Evolutionary conservation across 2,113 vertebrate genomes (phyloP).

Genomic region (Pungitius pungitius): DNA sequence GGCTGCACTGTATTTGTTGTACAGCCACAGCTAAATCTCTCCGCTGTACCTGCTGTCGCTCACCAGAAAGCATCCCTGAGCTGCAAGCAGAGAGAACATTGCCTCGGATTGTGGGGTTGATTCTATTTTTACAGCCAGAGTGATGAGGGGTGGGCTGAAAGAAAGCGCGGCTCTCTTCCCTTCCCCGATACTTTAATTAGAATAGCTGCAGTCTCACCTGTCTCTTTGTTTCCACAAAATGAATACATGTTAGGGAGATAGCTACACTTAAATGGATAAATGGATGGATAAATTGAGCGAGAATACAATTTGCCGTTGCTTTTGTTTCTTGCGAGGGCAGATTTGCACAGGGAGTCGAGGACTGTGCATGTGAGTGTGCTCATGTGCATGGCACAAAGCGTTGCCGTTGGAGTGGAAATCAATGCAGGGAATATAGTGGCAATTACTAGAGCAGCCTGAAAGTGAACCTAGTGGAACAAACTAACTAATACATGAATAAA

Average conservation of each 20-base stretch:
- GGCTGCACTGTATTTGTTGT: conserved; percentile 59
- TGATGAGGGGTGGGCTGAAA: conserved; percentile 51
- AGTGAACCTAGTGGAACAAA: conserved; percentile 78
- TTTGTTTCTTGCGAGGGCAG: conserved; percentile 38
- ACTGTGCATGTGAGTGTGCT: background rate
- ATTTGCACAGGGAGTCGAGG: conserved; percentile 31
- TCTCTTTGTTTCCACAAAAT: conserved; percentile 55
- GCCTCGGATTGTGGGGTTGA: conserved; percentile 59
- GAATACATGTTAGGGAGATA: conserved; percentile 39
- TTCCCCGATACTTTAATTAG: conserved; percentile 64
- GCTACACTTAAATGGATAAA: conserved; percentile 52
- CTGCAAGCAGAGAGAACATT: conserved; percentile 55
- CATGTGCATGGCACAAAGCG: background rate
- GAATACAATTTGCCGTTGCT: conserved; percentile 51
- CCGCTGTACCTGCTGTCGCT: conserved; percentile 57
- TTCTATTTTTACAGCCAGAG: conserved; percentile 67
- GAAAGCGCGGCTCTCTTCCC: conserved; percentile 30
- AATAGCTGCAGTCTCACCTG: conserved; percentile 55
- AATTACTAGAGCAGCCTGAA: conserved; percentile 77
- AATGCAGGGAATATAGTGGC: conserved; percentile 81
- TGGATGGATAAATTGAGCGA: conserved; percentile 47
- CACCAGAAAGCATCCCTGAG: conserved; percentile 65
- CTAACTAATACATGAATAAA: conserved; percentile 81
- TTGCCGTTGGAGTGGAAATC: conserved; percentile 71
- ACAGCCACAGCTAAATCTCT: conserved; percentile 54